Conservation (phyloP, 2,888 invertebrate species). For the Oasisia sp. region DNA sequence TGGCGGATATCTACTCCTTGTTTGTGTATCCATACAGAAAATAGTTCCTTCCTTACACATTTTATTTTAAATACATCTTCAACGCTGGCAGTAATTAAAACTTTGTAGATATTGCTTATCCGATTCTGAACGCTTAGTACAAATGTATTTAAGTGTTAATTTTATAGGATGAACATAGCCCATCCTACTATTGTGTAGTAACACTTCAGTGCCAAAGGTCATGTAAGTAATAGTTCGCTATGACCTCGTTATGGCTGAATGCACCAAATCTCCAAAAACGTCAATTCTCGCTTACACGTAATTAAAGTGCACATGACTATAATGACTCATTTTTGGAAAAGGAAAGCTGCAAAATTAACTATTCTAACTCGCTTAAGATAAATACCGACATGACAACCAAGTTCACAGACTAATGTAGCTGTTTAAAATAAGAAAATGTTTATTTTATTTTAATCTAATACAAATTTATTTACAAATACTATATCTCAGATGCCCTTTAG, state of each 20-base stretch:
- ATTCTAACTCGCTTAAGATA: no score
- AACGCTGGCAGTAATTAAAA: not conserved
- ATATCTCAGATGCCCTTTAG: no score
- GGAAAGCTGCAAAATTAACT: no score
- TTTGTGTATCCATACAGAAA: not conserved
- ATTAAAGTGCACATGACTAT: no score
- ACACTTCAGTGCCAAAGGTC: not conserved
- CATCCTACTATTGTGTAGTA: not conserved
- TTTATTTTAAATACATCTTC: not conserved
- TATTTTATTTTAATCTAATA: no score
- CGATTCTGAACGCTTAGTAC: not conserved
- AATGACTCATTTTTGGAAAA: no score
- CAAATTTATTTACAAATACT: no score
- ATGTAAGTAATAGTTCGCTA: not conserved
- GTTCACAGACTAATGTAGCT: no score
- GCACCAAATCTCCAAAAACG: not conserved
- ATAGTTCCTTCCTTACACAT: not conserved
- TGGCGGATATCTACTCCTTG: conserved; percentile 17
- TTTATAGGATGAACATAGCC: not conserved
- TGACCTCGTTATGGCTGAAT: not conserved
- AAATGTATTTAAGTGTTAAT: not conserved
- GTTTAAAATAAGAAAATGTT: no score
- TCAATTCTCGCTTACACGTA: not conserved
- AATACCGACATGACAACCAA: no score
- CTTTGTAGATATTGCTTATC: not conserved